Evolutionary conservation across 2,113 vertebrate genomes (phyloP), one percentile per base, ranked within the genome.

Genomic region (Hippocampus zosterae): DNA sequence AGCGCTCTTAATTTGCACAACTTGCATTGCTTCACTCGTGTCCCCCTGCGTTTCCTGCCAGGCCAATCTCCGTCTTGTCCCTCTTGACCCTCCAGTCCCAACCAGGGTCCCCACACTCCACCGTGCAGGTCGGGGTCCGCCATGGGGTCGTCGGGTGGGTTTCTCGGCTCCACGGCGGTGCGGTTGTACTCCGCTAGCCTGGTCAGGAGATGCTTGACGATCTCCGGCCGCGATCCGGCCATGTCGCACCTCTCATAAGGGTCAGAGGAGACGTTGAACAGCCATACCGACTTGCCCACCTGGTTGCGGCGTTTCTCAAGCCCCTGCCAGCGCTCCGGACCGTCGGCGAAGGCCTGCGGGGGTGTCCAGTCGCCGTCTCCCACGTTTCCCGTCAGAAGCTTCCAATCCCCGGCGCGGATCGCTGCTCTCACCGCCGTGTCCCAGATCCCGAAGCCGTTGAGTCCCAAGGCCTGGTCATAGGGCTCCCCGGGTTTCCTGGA

Each of bases 71-170:
- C 67, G 8, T 29, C 56, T 8, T 67, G n/a, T 12, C 25, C 25
- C 18, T 53, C 68, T 15, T 74, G 65, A 0, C 56, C 73, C 2
- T 93, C 92, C 18, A 93, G 90, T 68, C 92, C 93, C 71, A 95
- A 92, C 96, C 96, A 98, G 0, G 96, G 96, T 0, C 93, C 92
- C 95, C 96, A 97, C 21, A 95, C 95, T 0, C 93, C 96, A 37
- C 95, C 95, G 0, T 94, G 94, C 55, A 96, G 93, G 76, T 93
- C 93, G 0, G 96, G 96, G 84, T 96, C 95, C 41, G 95, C 96
- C 83, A 95, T 89, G 0, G 88, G 95, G 80, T 98, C 96, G 68
- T 95, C 95, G 0, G 95, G 90, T 0, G 95, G 96, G 73, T 96
- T 96, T 25, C 84, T 92, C 60, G 94, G 91, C 0, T 93, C 91